Conservation (phyloP, 2,797 vertebrate species). For the Pogoniulus pusillus region DNA sequence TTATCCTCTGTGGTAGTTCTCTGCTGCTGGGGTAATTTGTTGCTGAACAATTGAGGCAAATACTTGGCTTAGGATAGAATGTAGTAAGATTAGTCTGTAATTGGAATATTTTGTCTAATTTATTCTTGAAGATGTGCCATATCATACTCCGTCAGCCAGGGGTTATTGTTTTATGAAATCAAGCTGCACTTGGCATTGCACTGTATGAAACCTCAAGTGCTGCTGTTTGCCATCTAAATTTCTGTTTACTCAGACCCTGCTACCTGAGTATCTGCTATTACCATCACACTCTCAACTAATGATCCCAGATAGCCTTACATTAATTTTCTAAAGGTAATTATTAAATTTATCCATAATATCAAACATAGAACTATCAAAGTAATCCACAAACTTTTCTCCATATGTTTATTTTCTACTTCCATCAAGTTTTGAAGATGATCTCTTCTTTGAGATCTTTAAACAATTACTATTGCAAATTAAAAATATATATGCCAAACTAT, state of each 20-base stretch:
- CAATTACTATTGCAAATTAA: neutral
- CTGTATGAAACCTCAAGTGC: slow-evolving; percentile 23
- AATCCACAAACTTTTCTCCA: neutral
- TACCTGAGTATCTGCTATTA: neutral
- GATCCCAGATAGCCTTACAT: neutral
- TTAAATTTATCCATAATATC: neutral
- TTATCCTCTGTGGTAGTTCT: slow-evolving; percentile 16
- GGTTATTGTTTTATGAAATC: slow-evolving; percentile 71
- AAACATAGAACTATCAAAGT: neutral
- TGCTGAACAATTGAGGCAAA: slow-evolving; percentile 72
- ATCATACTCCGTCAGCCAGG: slow-evolving; percentile 71
- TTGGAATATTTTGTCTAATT: slow-evolving; percentile 80
- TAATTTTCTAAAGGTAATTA: neutral
- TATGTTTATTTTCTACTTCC: neutral
- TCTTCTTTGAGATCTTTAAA: neutral
- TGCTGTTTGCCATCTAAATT: neutral
- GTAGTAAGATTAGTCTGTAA: slow-evolving; percentile 68
- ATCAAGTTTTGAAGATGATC: neutral
- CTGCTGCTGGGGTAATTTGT: slow-evolving; percentile 64
- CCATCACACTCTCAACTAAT: neutral
- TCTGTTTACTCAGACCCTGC: neutral
- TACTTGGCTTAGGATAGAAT: slow-evolving; percentile 66
- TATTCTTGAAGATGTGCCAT: slow-evolving; percentile 79
- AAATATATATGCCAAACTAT: neutral
- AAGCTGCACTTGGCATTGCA: slow-evolving; percentile 63